These are phyloP conservation scores for Emydocephalus ijimae DNA, from an alignment of 2,113 vertebrate genomes.

Conservation along the genomic window DNA sequence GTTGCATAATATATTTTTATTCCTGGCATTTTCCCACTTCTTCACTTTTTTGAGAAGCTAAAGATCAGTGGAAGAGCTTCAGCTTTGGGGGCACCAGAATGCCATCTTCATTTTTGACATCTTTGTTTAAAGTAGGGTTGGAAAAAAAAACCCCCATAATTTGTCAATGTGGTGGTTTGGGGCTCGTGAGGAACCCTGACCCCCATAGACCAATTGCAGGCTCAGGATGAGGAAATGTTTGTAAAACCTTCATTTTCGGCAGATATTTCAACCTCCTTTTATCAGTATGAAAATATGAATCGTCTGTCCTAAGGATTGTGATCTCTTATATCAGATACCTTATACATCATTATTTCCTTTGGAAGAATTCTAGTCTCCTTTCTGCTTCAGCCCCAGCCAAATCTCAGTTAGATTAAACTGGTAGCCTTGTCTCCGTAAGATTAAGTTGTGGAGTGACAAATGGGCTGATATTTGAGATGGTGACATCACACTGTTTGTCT, in stretches of 20 bases:
- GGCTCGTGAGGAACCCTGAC: too few relatives aligned
- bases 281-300: not conserved
- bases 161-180: not conserved
- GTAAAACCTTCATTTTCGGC: not conserved
- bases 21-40: not conserved
- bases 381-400: not conserved
- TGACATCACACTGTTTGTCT: not conserved
- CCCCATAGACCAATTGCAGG: not conserved
- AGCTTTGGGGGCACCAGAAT: not conserved
- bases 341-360: not conserved
- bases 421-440: not conserved
- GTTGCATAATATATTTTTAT: not conserved
- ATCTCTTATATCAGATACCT: not conserved
- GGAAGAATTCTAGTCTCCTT: not conserved
- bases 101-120: not conserved
- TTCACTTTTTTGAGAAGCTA: not conserved
- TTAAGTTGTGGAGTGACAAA: not conserved
- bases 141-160: not conserved
- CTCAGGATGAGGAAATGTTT: not conserved
- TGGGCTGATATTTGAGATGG: not conserved
- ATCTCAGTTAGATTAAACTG: not conserved
- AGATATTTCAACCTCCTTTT: not conserved
- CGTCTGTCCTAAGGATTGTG: not conserved
- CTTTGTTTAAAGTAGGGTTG: not conserved
- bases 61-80: not conserved